Evolutionary conservation across 2,888 invertebrate genomes (phyloP).

Genomic region (Tubulanus polymorphus): DNA sequence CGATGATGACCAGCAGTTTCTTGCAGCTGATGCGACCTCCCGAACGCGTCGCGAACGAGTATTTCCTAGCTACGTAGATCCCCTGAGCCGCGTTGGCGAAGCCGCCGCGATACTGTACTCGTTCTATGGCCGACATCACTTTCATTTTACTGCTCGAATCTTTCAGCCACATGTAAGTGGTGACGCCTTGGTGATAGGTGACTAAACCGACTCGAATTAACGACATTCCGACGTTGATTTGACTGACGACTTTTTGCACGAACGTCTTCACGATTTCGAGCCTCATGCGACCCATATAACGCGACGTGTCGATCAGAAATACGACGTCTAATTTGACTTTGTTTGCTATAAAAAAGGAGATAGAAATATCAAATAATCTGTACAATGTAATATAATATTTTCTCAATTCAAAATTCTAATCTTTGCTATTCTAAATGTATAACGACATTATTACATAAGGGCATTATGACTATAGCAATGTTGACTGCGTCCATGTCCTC

Average conservation of each 20-base stretch:
- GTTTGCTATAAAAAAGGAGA: too few relatives aligned
- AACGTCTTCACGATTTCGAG: neutral
- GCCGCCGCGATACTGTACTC: neutral
- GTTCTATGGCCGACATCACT: neutral
- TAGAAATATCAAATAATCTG: too few relatives aligned
- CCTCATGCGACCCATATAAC: neutral
- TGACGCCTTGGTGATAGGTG: neutral
- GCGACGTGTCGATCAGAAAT: neutral
- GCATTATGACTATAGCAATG: too few relatives aligned
- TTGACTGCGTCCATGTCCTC: too few relatives aligned
- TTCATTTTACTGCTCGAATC: neutral
- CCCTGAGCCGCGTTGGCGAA: neutral
- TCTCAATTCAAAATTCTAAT: too few relatives aligned
- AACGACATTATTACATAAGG: too few relatives aligned
- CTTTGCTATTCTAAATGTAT: too few relatives aligned
- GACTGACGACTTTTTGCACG: neutral
- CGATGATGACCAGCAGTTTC: neutral
- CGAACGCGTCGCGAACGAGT: neutral
- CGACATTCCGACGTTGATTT: neutral
- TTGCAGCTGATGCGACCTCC: neutral
- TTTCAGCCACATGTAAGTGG: neutral
- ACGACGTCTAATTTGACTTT: neutral
- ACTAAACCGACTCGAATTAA: neutral
- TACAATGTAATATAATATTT: too few relatives aligned
- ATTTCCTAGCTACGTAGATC: neutral